phyloP scores from a whole-genome alignment of 2,113 vertebrate species.

The Ageneiosus marmoratus region DNA sequence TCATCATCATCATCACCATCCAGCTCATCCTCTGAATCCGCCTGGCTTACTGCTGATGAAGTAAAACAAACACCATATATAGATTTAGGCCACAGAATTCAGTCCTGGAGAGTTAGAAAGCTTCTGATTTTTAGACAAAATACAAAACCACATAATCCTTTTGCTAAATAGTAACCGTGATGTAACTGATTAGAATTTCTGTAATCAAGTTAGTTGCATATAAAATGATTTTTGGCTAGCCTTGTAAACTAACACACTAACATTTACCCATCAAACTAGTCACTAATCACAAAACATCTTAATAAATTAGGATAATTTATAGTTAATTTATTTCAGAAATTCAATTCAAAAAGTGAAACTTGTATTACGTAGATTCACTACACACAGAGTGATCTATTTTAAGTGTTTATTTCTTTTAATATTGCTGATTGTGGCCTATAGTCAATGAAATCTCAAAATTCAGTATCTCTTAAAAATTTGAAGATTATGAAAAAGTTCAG shows the following conservation, averaged over 20 bases:
- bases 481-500: no score
- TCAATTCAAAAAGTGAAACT: no score
- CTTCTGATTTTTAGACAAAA: background rate
- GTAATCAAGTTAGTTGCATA: background rate
- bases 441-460: no score
- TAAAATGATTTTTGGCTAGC: background rate
- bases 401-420: no score
- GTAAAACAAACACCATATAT: background rate
- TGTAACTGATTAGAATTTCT: background rate
- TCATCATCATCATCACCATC: conserved; percentile 67
- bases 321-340: no score
- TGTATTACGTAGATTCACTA: no score
- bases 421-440: no score
- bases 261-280: no score
- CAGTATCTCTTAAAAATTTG: no score
- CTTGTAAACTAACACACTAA: background rate
- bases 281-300: no score
- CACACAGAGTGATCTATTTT: no score
- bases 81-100: background rate
- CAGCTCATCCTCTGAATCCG: conserved; percentile 60
- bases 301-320: no score
- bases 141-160: background rate
- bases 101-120: background rate
- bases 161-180: background rate
- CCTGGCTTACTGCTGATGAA: conserved; percentile 49